phyloP scores from a whole-genome alignment of 2,888 invertebrate species.

The Bruchidius siliquastri region DNA sequence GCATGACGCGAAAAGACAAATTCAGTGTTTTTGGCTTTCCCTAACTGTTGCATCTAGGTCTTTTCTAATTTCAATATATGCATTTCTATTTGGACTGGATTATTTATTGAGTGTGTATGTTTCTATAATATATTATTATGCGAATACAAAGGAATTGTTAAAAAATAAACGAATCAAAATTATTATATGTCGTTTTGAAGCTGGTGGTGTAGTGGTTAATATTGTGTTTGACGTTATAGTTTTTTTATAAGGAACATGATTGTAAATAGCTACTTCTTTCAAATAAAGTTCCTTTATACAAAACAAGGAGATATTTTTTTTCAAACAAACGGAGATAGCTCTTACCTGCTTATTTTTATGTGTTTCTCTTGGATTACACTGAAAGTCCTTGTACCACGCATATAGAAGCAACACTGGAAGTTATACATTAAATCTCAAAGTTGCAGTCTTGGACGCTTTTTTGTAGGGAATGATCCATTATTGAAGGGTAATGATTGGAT shows the following conservation, averaged over 20 bases:
- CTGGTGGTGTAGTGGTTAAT: not conserved
- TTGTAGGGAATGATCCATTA: no score
- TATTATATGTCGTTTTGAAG: not conserved
- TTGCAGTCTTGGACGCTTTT: no score
- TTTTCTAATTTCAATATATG: not conserved
- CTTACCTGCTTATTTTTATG: no score
- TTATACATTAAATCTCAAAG: no score
- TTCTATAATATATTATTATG: not conserved
- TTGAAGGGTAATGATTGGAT: no score
- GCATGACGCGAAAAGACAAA: not conserved
- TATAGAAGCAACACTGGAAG: no score
- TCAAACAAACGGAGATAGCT: no score
- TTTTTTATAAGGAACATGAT: not conserved
- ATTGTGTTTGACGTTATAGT: not conserved
- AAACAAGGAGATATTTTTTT: not conserved
- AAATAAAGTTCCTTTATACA: not conserved
- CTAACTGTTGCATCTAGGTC: not conserved
- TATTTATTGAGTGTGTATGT: not conserved
- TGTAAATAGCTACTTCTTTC: not conserved
- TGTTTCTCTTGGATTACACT: no score
- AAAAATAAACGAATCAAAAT: slow-evolving; percentile 2
- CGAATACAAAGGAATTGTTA: slow-evolving; percentile 2
- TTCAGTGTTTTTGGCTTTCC: not conserved
- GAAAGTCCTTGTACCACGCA: no score
- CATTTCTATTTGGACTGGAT: not conserved